These are phyloP conservation scores for Dallia pectoralis DNA, from an alignment of 2,797 vertebrate genomes.

Conservation along the genomic window DNA sequence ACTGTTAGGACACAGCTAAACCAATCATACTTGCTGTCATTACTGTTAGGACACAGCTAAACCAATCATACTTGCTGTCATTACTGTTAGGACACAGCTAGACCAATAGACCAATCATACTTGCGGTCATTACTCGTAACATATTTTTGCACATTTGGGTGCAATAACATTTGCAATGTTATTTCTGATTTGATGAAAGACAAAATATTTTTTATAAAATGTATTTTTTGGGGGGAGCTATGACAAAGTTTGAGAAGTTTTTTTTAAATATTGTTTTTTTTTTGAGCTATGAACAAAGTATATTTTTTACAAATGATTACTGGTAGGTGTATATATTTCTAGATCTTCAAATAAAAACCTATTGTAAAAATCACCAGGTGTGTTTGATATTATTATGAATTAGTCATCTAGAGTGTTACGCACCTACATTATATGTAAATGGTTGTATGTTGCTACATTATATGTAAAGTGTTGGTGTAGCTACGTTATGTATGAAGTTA, in stretches of 20 bases:
- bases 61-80: neutral
- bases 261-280: too few species aligned
- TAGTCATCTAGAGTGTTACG: neutral
- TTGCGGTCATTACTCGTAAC: constrained; percentile 1
- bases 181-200: neutral
- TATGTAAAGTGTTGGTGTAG: too few species aligned
- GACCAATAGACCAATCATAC: neutral
- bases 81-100: constrained; percentile 1
- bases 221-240: too few species aligned
- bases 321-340: neutral
- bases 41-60: constrained; percentile 6
- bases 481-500: too few species aligned
- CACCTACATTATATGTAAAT: neutral
- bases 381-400: neutral
- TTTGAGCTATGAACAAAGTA: neutral
- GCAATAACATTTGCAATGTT: neutral
- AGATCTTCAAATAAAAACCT: neutral
- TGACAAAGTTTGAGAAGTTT: too few species aligned
- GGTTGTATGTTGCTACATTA: too few species aligned
- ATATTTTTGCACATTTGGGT: neutral
- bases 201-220: neutral
- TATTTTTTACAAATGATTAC: neutral
- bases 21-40: neutral
- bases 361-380: neutral
- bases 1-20: too few species aligned